Evolutionary conservation across 1,140 invertebrate genomes (phyloP).

Genomic region (Leptinotarsa undecemlineata): DNA sequence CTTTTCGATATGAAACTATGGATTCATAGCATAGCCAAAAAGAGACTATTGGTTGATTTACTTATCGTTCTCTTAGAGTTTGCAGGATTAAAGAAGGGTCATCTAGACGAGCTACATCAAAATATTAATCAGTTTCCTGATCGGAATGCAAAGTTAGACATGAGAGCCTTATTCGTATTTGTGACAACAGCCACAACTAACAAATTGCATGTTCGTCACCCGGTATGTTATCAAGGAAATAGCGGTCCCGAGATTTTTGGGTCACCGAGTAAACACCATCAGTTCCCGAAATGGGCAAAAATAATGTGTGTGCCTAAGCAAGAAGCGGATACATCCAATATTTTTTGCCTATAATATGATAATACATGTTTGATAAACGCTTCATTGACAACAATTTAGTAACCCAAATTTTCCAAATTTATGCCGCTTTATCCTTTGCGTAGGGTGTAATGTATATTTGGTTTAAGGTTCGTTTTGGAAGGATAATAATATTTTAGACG

Average conservation of each 20-base stretch:
- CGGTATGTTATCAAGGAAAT: too few relatives aligned
- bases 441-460: constrained; percentile 30
- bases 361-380: constrained; percentile 13
- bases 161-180: too few relatives aligned
- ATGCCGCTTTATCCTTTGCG: constrained; percentile 26
- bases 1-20: too few relatives aligned
- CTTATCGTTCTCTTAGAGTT: too few relatives aligned
- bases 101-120: too few relatives aligned
- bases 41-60: too few relatives aligned
- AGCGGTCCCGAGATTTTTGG: neutral
- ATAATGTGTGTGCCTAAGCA: constrained; percentile 6
- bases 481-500: constrained; percentile 46
- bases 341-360: constrained; percentile 23
- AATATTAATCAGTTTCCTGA: too few relatives aligned
- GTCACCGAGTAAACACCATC: neutral
- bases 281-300: neutral
- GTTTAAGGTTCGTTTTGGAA: constrained; percentile 37
- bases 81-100: too few relatives aligned
- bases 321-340: constrained; percentile 4
- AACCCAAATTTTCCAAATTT: constrained; percentile 24
- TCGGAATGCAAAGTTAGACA: too few relatives aligned
- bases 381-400: constrained; percentile 21
- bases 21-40: too few relatives aligned
- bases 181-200: too few relatives aligned
- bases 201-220: too few relatives aligned